Evolutionary conservation across 2,888 invertebrate genomes (phyloP).

Genomic region (Orthosia gothica): DNA sequence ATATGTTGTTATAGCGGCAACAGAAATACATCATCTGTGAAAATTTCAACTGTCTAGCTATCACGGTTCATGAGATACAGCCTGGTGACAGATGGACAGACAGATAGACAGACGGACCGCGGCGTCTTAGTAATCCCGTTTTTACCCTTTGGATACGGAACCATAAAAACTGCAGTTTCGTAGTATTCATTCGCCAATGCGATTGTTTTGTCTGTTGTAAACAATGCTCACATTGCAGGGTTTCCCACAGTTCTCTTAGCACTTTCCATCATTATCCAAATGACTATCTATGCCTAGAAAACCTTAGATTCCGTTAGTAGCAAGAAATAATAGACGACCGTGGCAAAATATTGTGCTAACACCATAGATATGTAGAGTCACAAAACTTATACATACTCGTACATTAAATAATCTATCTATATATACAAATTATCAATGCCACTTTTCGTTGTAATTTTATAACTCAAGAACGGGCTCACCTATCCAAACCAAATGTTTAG

Average conservation of each 20-base stretch:
- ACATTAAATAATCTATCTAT: conserved; percentile 11
- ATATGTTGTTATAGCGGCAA: no score
- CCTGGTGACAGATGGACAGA: no score
- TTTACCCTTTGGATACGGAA: no score
- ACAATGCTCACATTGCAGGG: conserved; percentile 61
- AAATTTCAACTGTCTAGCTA: no score
- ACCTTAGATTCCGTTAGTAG: conserved; percentile 48
- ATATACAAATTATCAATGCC: no score
- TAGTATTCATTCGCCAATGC: conserved; percentile 28
- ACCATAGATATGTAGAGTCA: neutral
- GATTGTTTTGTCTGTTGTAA: conserved; percentile 63
- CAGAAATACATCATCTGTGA: no score
- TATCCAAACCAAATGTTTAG: no score
- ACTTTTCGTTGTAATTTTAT: no score
- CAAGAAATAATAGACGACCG: conserved; percentile 36
- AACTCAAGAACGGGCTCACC: no score
- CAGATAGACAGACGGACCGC: no score
- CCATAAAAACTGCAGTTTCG: conserved; percentile 32
- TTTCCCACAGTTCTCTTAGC: conserved; percentile 73
- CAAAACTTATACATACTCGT: conserved; percentile 4
- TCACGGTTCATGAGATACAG: no score
- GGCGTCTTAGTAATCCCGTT: no score
- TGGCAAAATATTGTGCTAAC: conserved; percentile 18
- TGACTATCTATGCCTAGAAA: conserved; percentile 60
- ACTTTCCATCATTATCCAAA: conserved; percentile 69